Evolutionary conservation across 1,140 invertebrate genomes (phyloP).

Genomic region (Trissolcus basalis): DNA sequence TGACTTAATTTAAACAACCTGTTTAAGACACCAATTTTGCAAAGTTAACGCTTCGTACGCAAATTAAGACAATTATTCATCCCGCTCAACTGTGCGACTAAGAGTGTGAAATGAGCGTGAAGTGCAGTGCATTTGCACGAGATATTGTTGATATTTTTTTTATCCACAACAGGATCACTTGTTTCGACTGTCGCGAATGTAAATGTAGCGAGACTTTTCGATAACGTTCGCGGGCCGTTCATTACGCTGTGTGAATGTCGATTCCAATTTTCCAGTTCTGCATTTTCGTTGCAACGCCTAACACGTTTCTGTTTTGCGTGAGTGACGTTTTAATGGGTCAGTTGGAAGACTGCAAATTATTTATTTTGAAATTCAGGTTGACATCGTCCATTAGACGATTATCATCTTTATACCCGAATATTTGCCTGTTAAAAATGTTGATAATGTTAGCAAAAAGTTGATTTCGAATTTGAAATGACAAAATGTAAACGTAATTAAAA

Average conservation of each 20-base stretch:
- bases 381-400: conserved; percentile 5
- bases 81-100: not conserved
- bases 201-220: conserved; percentile 19
- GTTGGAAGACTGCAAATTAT: conserved; percentile 10
- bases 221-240: conserved; percentile 24
- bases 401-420: not conserved
- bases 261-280: conserved; percentile 45
- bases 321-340: conserved; percentile 43
- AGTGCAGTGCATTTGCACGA: conserved; percentile 1
- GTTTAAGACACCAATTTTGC: conserved; percentile 41
- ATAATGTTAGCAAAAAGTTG: too few species aligned
- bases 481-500: too few species aligned
- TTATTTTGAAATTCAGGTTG: conserved; percentile 1
- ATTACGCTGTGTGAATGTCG: conserved; percentile 24
- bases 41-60: conserved; percentile 18
- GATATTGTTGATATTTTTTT: conserved; percentile 3
- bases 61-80: conserved; percentile 21
- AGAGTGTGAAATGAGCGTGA: too few species aligned
- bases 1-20: conserved; percentile 28
- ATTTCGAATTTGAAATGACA: too few species aligned
- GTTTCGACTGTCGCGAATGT: not conserved
- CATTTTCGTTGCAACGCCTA: conserved; percentile 13
- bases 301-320: conserved; percentile 8
- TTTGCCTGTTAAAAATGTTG: not conserved
- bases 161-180: not conserved